phyloP scores from a whole-genome alignment of 2,797 vertebrate species.

The Dipus sagitta region DNA sequence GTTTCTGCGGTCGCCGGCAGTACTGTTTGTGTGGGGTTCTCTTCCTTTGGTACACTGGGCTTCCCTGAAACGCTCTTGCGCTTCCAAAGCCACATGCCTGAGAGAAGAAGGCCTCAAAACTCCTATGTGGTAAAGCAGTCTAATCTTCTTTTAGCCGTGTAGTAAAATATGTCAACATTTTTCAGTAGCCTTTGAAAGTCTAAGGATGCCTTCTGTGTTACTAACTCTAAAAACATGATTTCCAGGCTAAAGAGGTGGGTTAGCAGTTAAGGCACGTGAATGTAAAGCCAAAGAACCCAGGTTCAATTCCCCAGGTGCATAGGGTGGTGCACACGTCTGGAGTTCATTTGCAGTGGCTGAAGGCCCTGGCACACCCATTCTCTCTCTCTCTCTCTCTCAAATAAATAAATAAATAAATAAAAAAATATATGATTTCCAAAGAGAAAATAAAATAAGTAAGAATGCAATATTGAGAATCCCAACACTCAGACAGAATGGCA shows the following conservation, averaged over 20 bases:
- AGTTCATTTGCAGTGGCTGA: too few species aligned
- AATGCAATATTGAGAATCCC: neutral
- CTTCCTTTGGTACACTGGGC: too few species aligned
- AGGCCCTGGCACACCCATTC: too few species aligned
- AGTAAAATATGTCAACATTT: conserved; percentile 2
- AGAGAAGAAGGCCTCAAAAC: conserved; percentile 9
- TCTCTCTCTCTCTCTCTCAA: too few species aligned
- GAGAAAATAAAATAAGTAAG: conserved; percentile 3
- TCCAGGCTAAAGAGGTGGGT: too few species aligned
- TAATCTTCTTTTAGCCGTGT: neutral
- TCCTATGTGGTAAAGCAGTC: neutral
- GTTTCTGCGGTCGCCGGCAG: neutral
- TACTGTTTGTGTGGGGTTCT: too few species aligned
- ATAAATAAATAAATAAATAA: neutral
- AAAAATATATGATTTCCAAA: conserved; percentile 30
- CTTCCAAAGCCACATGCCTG: too few species aligned
- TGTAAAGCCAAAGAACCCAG: too few species aligned
- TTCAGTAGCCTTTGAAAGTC: neutral
- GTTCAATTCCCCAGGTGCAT: too few species aligned
- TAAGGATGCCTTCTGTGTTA: conserved; percentile 28
- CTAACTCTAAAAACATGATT: conserved; percentile 48
- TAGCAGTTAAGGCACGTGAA: too few species aligned
- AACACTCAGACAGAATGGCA: conserved; percentile 13
- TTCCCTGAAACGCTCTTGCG: too few species aligned
- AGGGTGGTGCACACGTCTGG: too few species aligned